These are phyloP conservation scores for Bucco capensis DNA, from an alignment of 2,113 vertebrate genomes.

Conservation along the genomic window DNA sequence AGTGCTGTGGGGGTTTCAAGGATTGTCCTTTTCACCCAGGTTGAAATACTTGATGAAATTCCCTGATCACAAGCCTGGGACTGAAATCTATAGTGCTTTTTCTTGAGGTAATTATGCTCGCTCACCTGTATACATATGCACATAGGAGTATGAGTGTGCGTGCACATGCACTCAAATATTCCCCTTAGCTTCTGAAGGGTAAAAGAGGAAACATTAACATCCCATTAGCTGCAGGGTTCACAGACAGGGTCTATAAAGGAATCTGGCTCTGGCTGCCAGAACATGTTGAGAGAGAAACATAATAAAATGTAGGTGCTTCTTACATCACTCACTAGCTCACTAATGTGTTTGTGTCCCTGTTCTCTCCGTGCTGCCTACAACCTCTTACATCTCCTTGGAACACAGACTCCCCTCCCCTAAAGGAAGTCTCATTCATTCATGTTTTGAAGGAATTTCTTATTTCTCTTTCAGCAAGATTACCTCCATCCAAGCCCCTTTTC, in stretches of 20 bases:
- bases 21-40: not conserved
- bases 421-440: slow-evolving; percentile 68
- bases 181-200: not conserved
- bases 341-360: slow-evolving; percentile 17
- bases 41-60: not conserved
- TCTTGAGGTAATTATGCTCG: not conserved
- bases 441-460: slow-evolving; percentile 69
- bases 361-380: not conserved
- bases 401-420: slow-evolving; percentile 41
- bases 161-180: not conserved
- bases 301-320: slow-evolving; percentile 29
- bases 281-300: slow-evolving; percentile 6
- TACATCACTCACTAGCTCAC: slow-evolving; percentile 34
- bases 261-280: slow-evolving; percentile 23
- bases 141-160: not conserved
- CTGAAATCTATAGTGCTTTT: not conserved
- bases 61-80: not conserved
- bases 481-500: slow-evolving; percentile 69
- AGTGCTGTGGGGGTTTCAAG: not conserved
- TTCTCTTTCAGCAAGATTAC: slow-evolving; percentile 71
- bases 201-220: slow-evolving; percentile 16
- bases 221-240: not conserved
- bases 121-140: not conserved
- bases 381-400: slow-evolving; percentile 51
- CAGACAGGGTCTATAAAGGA: not conserved